Base-by-base conservation (phyloP, 2,113 vertebrate genomes). In the Corythoichthys intestinalis region DNA sequence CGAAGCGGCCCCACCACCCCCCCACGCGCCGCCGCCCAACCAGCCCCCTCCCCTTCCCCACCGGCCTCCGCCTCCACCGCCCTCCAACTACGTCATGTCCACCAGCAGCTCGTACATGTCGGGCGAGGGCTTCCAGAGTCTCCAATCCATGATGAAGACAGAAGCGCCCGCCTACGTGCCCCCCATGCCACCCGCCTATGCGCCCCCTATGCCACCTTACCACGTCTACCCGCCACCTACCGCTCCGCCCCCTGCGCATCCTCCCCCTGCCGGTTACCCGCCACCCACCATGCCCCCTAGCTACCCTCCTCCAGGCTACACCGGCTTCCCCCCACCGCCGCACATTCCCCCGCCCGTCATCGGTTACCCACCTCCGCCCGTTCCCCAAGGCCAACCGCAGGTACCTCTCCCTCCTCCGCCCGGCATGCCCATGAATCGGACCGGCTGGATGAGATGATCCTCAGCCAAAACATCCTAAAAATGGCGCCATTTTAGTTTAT, bases 141-240 rank as follows among this genome's bases (percentile, higher is more conserved):
- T 98, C 39, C 97, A 99, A 90, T 98, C 96, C 13, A 92, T 99
- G 94, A 98, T 99, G 96, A 99, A 98, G 90, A 96, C 96, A 0
- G 95, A 97, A 76, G 94, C 88, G 28, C 95, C 96, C 48, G 85
- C 97, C 37, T 97, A 98, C 0, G 92, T 93, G 7, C 90, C 91
- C 70, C 90, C 91, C 70, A 89, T 98, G 82, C 96, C 95, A 0
- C 97, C 96, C 0, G 89, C 86, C 57, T 96, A 98, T 0, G 94
- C 92, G 13, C 94, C 94, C 0, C 95, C 94, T 0, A 90, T 98
- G n/a, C 93, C 94, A 1, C 93, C 93, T 0, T 98, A 96, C 70
- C 95, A 98, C 4, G 92, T 92, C 46, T 94, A 94, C 46, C 93
- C 94, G 0, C 94, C 94, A 0, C 84, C 90, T 6, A 83, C 91